Base-by-base conservation (phyloP, 2,888 invertebrate species). In the Automeris io region DNA sequence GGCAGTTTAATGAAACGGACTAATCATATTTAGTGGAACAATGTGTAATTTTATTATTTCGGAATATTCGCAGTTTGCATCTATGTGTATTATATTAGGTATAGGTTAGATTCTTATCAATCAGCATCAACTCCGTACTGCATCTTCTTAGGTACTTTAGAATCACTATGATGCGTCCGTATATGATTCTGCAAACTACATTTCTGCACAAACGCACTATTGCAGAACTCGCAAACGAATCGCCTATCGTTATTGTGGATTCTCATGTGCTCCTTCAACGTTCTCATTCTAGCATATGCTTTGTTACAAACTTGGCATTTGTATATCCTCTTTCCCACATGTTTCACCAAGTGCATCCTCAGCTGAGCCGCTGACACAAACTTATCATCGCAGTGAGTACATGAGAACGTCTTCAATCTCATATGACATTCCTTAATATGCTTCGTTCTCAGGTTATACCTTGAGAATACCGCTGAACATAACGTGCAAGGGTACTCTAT, bases 261-360 rank as follows among this genome's bases (percentile, higher is more conserved):
- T 1, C 76, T 59, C 75, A 78, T 73, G 37, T 82, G 83, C 40
- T 79, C 74, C 18, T 57, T 67, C 7, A 81, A 48, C 0, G 82
- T 74, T 42, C 72, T 70, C 1, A 53, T 46, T 11, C 82, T 58
- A 0, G 73, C 68, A 35, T 78, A 85, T 1, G 70, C 61, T 40
- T 87, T 88, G 26, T 76, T 69, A 49, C 89, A 89, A 1, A 86
- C 64, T 23, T 76, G 62, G 44, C 88, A 89, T 40, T 76, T 68
- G 37, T 57, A 79, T 22, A 68, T 75, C 8, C 69, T 64, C 8
- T 72, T 68, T 0, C 70, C 73, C 0, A 45, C 51, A 41, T 83
- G 83, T 39, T 70, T 75, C 0, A 79, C 60, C 65, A 73, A 69
- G 40, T 86, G 85, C 35, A 60, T 71, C 29, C 61, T 62, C 13